Conservation (phyloP, 2,113 vertebrate genomes). For the Paradisaea rubra region DNA sequence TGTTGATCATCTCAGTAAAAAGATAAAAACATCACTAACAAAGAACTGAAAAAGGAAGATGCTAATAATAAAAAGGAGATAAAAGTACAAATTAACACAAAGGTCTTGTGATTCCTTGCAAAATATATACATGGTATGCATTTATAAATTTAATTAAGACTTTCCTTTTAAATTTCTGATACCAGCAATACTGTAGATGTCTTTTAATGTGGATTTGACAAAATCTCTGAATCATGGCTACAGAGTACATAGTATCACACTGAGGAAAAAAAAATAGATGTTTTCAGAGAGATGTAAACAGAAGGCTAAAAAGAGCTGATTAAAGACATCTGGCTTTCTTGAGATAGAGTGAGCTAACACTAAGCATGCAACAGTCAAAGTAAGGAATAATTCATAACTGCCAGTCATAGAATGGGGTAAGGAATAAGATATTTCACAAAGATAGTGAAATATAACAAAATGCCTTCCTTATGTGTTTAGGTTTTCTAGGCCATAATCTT, state of each 20-base stretch:
- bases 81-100: not conserved
- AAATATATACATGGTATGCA: accelerated
- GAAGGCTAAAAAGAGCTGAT: not conserved
- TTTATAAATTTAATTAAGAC: not conserved
- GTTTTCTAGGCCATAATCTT: not conserved
- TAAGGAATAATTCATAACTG: not conserved
- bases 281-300: not conserved
- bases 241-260: not conserved
- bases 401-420: not conserved
- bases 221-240: not conserved
- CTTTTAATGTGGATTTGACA: not conserved
- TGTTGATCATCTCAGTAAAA: not conserved
- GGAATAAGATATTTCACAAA: not conserved
- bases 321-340: not conserved
- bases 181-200: not conserved
- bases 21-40: not conserved
- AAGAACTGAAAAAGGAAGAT: not conserved
- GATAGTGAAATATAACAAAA: not conserved
- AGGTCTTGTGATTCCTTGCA: not conserved
- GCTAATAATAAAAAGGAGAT: not conserved
- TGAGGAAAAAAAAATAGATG: not conserved
- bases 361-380: not conserved
- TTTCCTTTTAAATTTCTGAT: not conserved
- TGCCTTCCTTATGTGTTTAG: not conserved
- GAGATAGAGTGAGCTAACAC: not conserved